phyloP scores from a whole-genome alignment of 2,888 invertebrate species.

The Ceramica pisi region DNA sequence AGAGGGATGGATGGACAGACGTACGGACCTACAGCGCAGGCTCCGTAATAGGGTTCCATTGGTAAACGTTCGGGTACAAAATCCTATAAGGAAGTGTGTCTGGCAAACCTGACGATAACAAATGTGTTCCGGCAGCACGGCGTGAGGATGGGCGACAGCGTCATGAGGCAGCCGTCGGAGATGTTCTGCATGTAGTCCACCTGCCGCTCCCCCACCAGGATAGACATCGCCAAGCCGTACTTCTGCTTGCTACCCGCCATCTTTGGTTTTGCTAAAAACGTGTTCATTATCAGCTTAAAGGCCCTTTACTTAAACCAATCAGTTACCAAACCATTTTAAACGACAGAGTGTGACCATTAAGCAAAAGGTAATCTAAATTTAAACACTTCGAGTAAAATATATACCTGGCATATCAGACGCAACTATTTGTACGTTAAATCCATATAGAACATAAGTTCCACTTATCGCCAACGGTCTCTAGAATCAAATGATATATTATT shows the following conservation, averaged over 20 bases:
- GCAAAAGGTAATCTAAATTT: background rate
- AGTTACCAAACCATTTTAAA: background rate
- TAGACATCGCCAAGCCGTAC: slow-evolving; percentile 86
- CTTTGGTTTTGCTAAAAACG: slow-evolving; percentile 69
- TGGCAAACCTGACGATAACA: slow-evolving; percentile 79
- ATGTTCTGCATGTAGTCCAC: slow-evolving; percentile 87
- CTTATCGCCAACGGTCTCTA: slow-evolving; percentile 83
- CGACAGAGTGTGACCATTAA: background rate
- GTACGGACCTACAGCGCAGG: no score
- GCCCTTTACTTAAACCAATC: background rate
- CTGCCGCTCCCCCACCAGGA: slow-evolving; percentile 83
- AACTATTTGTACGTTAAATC: slow-evolving; percentile 85
- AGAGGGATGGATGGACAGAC: no score
- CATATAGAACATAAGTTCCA: slow-evolving; percentile 80
- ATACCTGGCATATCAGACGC: slow-evolving; percentile 87
- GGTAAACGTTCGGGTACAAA: no score
- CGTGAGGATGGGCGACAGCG: slow-evolving; percentile 86
- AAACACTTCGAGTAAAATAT: background rate
- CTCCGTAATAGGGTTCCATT: no score
- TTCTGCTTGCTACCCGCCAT: slow-evolving; percentile 71
- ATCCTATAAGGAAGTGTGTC: background rate
- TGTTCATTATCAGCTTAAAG: background rate
- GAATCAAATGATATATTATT: slow-evolving; percentile 46
- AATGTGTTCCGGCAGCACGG: slow-evolving; percentile 89
- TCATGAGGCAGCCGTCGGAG: slow-evolving; percentile 84